These are phyloP conservation scores for Ormyrus nitidulus DNA, from an alignment of 2,888 invertebrate genomes.

Conservation along the genomic window DNA sequence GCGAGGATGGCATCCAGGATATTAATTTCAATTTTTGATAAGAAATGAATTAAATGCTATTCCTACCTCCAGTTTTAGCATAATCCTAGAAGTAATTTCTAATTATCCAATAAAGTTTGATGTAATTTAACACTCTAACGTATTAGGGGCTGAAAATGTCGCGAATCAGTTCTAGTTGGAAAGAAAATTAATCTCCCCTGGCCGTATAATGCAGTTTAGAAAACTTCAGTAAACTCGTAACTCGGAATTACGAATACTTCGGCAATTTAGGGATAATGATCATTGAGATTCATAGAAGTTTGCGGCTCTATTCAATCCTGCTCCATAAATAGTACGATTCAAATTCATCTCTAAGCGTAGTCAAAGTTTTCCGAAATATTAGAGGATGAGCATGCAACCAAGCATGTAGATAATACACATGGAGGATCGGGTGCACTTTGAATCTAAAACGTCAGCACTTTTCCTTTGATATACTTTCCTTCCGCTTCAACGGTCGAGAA, in stretches of 20 bases:
- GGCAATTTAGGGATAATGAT: slow-evolving; percentile 12
- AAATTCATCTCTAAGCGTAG: slow-evolving; percentile 2
- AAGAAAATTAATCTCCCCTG: background rate
- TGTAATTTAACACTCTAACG: too few species aligned
- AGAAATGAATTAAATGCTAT: too few species aligned
- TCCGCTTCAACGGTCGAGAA: too few species aligned
- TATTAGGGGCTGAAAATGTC: background rate
- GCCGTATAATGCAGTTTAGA: background rate
- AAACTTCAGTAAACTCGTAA: slow-evolving; percentile 10
- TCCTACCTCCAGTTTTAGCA: too few species aligned
- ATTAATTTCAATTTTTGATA: too few species aligned
- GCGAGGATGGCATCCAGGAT: too few species aligned
- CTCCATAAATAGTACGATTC: background rate
- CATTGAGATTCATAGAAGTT: background rate
- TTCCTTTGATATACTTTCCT: too few species aligned
- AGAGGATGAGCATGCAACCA: background rate
- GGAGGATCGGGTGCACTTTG: too few species aligned
- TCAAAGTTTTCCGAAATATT: slow-evolving; percentile 2
- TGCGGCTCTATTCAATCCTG: background rate
- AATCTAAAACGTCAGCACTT: too few species aligned
- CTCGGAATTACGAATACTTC: slow-evolving; percentile 2
- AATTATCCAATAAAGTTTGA: too few species aligned
- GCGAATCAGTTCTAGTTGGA: background rate
- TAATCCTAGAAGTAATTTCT: too few species aligned
- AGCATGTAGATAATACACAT: background rate